Conservation (phyloP, 2,113 vertebrate genomes). For the Calidris pygmaea region DNA sequence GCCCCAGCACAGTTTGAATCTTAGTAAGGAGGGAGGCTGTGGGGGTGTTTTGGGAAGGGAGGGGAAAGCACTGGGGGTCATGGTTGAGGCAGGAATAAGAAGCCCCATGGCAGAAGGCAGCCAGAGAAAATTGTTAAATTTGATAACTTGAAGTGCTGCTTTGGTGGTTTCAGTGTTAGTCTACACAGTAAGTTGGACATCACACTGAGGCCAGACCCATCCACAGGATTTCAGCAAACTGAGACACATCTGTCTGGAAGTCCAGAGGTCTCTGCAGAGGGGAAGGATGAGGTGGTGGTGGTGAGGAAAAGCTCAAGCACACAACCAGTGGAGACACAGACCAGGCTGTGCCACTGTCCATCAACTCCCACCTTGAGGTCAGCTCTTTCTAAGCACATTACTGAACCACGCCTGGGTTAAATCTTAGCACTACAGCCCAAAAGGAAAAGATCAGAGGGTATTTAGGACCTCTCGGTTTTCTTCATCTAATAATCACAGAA, state of each 20-base stretch:
- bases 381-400: neutral
- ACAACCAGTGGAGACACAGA: neutral
- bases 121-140: neutral
- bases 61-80: neutral
- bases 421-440: neutral
- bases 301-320: neutral
- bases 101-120: neutral
- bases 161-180: neutral
- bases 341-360: neutral
- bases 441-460: neutral
- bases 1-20: neutral
- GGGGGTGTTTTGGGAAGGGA: neutral
- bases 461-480: neutral
- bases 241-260: neutral
- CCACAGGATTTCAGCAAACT: neutral
- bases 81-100: neutral
- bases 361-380: neutral
- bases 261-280: neutral
- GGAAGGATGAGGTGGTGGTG: neutral
- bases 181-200: accelerated
- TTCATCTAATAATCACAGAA: neutral
- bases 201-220: neutral
- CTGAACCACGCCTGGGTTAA: neutral
- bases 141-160: neutral
- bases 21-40: neutral